phyloP scores from a whole-genome alignment of 2,888 invertebrate genomes.

The Lissonota sp. region DNA sequence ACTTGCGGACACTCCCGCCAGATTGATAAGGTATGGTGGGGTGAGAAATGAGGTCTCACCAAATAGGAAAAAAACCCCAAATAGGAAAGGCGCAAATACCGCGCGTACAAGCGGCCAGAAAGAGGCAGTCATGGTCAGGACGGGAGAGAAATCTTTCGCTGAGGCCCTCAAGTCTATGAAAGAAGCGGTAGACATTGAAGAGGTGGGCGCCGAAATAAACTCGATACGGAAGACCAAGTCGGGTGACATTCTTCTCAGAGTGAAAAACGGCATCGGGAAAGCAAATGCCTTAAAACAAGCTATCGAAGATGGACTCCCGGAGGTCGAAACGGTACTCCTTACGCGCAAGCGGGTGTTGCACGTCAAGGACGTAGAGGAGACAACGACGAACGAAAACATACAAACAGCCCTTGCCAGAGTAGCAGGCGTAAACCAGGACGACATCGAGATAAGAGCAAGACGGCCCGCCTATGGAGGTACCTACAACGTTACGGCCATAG shows the following conservation, averaged over 20 bases:
- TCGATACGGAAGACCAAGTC: slow-evolving; percentile 7
- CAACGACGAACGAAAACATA: slow-evolving; percentile 44
- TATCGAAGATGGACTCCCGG: slow-evolving; percentile 37
- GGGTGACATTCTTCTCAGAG: slow-evolving; percentile 20
- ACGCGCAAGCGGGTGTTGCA: slow-evolving; percentile 37
- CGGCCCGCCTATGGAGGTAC: background rate
- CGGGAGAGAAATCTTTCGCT: slow-evolving; percentile 41
- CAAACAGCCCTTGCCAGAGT: slow-evolving; percentile 13
- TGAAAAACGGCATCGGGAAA: slow-evolving; percentile 45
- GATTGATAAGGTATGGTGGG: too few species aligned
- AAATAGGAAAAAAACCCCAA: background rate
- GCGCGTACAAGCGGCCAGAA: background rate
- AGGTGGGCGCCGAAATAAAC: slow-evolving; percentile 30
- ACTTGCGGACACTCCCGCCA: slow-evolving; percentile 2
- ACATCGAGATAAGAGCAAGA: slow-evolving; percentile 57
- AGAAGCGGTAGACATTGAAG: slow-evolving; percentile 24
- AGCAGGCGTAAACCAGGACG: slow-evolving; percentile 12
- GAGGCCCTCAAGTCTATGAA: slow-evolving; percentile 46
- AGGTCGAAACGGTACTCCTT: background rate
- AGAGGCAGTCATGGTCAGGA: background rate
- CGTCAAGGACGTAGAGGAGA: slow-evolving; percentile 57
- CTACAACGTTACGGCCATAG: background rate
- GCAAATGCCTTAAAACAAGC: slow-evolving; percentile 27
- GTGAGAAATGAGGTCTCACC: too few species aligned
- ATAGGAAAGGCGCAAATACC: background rate